These are phyloP conservation scores for Zonotrichia leucophrys DNA, from an alignment of 2,113 vertebrate species.

Conservation along the genomic window DNA sequence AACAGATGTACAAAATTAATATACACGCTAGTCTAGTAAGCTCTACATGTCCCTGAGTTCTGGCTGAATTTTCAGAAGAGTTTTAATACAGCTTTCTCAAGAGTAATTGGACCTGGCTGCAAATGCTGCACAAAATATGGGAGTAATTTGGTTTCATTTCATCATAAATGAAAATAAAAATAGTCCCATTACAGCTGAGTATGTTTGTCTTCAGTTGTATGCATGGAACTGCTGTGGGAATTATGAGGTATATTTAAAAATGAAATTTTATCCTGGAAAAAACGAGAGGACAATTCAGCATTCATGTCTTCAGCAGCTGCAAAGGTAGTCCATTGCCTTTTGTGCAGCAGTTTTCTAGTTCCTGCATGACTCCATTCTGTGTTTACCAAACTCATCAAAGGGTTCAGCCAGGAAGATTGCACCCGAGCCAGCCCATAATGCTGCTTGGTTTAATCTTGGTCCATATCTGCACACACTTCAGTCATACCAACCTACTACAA, in stretches of 20 bases:
- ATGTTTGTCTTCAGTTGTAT: background rate
- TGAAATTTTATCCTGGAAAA: background rate
- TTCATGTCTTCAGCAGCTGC: background rate
- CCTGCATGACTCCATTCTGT: background rate
- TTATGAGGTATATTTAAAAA: background rate
- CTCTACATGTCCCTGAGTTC: background rate
- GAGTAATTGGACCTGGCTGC: background rate
- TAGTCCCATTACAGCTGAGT: background rate
- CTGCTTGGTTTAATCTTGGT: background rate
- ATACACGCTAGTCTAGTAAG: background rate
- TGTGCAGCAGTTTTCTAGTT: background rate
- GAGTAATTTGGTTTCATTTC: background rate
- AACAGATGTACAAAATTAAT: background rate
- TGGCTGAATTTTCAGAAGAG: background rate
- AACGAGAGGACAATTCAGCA: background rate
- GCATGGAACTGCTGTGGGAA: background rate
- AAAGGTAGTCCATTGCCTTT: background rate
- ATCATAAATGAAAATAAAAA: background rate
- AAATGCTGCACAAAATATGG: background rate
- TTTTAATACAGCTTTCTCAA: background rate
- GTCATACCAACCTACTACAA: background rate
- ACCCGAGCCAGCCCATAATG: background rate
- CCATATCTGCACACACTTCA: background rate
- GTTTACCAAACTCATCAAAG: background rate
- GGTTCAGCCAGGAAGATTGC: background rate